Base-by-base conservation (phyloP, 2,113 vertebrate genomes). In the Microtus richardsoni region DNA sequence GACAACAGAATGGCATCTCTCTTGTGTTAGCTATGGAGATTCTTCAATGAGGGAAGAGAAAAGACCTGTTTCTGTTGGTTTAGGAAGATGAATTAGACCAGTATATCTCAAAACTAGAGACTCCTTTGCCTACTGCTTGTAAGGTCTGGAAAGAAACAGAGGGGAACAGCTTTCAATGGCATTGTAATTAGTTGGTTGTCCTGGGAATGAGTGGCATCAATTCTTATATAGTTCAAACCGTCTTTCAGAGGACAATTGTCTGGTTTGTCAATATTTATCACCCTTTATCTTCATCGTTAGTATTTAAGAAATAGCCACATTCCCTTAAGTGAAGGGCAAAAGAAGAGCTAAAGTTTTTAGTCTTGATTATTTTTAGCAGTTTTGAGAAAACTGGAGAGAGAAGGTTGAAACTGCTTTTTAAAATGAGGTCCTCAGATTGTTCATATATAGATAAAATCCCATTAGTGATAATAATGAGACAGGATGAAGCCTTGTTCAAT, bases 291-390 rank as follows among this genome's bases (percentile, higher is more conserved):
- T 39, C 77, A 19, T 62, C 28, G 19, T 36, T 85, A 13, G 24
- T 95, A 54, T 86, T 78, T 88, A 66, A 44, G 11, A 33, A 88
- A 54, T 49, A 47, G 7, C 11, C 30, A 71, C 30, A 1, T 3
- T 86, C 21, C 22, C 21, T 79, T 86, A 58, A 78, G 17, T 70
- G 36, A 49, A 64, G 30, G n/a, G 12, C 78, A 62, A 92, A 28
- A 9, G 17, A 64, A 91, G 78, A 87, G 73, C 71, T 30, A 39
- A 78, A 77, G 12, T 44, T 95, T 75, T 54, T 1, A 33, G 17
- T 54, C 39, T 85, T 77, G 16, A n/a, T 95, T 93, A 24, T 89
- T 96, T 92, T 92, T n/a, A 75, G 60, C 24, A 95, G 16, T 94
- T 93, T 60, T 58, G 52, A 89, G 68, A 58, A 88, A 93, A 80